Conservation (phyloP, 2,797 vertebrate genomes). For the Tauraco hartlaubi region DNA sequence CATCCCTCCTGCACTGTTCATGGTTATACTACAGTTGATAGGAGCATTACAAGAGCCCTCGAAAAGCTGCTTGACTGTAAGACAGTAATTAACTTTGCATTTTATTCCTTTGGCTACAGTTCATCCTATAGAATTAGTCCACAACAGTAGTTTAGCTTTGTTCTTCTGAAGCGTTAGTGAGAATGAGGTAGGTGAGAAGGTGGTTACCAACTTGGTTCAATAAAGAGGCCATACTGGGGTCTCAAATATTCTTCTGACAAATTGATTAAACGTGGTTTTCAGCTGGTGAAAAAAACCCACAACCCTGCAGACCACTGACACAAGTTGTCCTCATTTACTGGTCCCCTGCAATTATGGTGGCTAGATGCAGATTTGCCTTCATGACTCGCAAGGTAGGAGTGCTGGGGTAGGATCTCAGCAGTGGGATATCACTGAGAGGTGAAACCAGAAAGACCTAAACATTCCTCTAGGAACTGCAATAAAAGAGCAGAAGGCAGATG, state of each 20-base stretch:
- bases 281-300: background rate
- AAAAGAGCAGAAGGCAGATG: background rate
- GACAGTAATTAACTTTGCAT: background rate
- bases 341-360: background rate
- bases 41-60: background rate
- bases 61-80: background rate
- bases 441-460: background rate
- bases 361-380: background rate
- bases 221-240: background rate
- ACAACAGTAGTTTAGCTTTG: background rate
- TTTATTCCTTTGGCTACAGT: background rate
- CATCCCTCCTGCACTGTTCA: background rate
- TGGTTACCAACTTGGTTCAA: background rate
- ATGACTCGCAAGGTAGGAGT: background rate
- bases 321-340: background rate
- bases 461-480: background rate
- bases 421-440: background rate
- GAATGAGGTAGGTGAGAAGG: background rate
- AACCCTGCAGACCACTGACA: background rate
- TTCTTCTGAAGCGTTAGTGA: background rate
- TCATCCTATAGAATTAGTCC: background rate
- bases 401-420: background rate
- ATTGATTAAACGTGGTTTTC: background rate
- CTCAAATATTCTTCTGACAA: background rate
- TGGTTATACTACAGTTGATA: background rate